Conservation (phyloP, 2,888 invertebrate species). For the Atherix ibis region DNA sequence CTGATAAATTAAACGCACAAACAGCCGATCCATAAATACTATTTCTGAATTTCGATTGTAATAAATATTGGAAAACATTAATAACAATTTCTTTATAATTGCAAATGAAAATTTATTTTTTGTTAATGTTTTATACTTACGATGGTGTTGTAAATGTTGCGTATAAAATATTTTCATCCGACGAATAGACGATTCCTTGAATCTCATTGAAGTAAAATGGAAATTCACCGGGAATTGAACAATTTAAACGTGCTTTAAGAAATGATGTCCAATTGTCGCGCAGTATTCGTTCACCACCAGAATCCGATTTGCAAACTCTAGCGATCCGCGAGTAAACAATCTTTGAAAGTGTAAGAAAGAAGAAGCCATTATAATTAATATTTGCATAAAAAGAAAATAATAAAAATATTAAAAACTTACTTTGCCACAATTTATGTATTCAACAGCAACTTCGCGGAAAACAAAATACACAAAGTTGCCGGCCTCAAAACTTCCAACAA, state of each 20-base stretch:
- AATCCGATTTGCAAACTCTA: constrained; percentile 79
- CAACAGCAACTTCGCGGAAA: constrained; percentile 79
- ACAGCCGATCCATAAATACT: constrained; percentile 84
- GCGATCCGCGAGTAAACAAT: constrained; percentile 79
- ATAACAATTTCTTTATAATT: too few relatives aligned
- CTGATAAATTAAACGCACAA: constrained; percentile 73
- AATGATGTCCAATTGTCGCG: constrained; percentile 87
- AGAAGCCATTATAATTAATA: not conserved
- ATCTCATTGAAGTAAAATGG: constrained; percentile 82
- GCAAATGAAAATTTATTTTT: too few relatives aligned
- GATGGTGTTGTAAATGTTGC: constrained; percentile 71
- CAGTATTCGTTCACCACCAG: constrained; percentile 57
- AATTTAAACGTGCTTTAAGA: constrained; percentile 69
- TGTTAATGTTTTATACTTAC: constrained; percentile 33
- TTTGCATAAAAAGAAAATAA: too few relatives aligned
- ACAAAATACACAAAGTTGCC: constrained; percentile 79
- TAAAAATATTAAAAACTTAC: constrained; percentile 33
- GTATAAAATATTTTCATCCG: constrained; percentile 61
- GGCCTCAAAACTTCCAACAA: constrained; percentile 82
- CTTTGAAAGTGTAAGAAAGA: too few relatives aligned
- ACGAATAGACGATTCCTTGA: constrained; percentile 65
- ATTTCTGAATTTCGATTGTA: constrained; percentile 49
- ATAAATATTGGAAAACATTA: too few relatives aligned
- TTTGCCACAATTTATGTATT: constrained; percentile 88
- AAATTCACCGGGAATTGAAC: constrained; percentile 68